phyloP scores from a whole-genome alignment of 2,888 invertebrate species.

The Graphium colonna region DNA sequence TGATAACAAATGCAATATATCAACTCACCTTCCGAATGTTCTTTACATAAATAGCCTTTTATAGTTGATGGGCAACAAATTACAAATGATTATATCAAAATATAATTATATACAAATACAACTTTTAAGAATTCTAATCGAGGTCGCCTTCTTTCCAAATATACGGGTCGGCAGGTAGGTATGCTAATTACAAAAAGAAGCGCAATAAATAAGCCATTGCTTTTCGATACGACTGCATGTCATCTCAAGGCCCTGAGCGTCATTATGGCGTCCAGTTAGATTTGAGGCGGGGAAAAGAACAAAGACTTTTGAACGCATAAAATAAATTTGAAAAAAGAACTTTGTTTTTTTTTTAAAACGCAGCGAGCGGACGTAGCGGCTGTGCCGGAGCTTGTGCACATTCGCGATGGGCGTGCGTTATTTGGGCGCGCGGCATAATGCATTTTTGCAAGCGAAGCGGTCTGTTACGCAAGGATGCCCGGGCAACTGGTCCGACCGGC shows the following conservation, averaged over 20 bases:
- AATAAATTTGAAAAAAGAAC: too few relatives aligned
- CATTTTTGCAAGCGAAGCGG: slow-evolving; percentile 67
- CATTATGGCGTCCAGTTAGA: too few relatives aligned
- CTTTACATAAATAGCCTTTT: slow-evolving; percentile 7
- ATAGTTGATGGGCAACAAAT: slow-evolving; percentile 18
- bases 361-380: slow-evolving; percentile 56
- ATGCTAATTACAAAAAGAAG: slow-evolving; percentile 59
- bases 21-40: slow-evolving; percentile 11
- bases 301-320: slow-evolving; percentile 24
- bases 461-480: slow-evolving; percentile 72
- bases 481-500: slow-evolving; percentile 73
- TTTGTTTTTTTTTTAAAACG: too few relatives aligned
- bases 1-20: slow-evolving; percentile 17
- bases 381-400: slow-evolving; percentile 62
- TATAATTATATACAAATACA: slow-evolving; percentile 23
- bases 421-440: slow-evolving; percentile 63
- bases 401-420: slow-evolving; percentile 66
- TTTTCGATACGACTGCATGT: slow-evolving; percentile 66
- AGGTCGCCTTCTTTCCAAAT: slow-evolving; percentile 61
- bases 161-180: slow-evolving; percentile 40
- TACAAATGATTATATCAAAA: slow-evolving; percentile 16
- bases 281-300: too few relatives aligned
- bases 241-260: slow-evolving; percentile 61
- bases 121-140: slow-evolving; percentile 45
- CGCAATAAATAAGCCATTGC: slow-evolving; percentile 64